A percentile compares a stretch with the other conserved stretches of the same genome.
Conservation (phyloP, 2,113 vertebrate genomes). For the Pristiophorus japonicus region DNA sequence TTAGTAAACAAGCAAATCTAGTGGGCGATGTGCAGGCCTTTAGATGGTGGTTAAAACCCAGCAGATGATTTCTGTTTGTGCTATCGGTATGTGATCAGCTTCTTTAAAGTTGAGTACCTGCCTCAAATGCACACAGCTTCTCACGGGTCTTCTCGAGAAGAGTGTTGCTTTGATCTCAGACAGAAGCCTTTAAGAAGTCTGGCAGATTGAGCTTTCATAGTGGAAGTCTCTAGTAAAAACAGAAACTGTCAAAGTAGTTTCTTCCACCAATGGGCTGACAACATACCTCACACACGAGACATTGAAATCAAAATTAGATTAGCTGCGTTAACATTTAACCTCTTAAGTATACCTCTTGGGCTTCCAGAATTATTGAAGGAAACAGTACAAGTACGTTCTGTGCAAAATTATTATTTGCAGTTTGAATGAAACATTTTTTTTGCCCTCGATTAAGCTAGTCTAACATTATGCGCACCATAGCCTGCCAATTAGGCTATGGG, state of each 20-base stretch:
- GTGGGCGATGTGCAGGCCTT: neutral
- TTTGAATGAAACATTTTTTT: neutral
- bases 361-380: neutral
- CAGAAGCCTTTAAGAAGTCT: slow-evolving; percentile 26
- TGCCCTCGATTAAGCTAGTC: neutral
- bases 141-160: slow-evolving; percentile 12
- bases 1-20: neutral
- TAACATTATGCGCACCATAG: too few species aligned
- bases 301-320: slow-evolving; percentile 39
- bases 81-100: neutral
- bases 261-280: slow-evolving; percentile 26
- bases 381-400: neutral
- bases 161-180: slow-evolving; percentile 38
- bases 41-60: neutral
- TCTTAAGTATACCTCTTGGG: neutral
- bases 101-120: slow-evolving; percentile 8
- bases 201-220: slow-evolving; percentile 24
- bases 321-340: slow-evolving; percentile 30
- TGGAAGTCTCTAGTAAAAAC: neutral
- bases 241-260: neutral
- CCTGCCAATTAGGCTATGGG: neutral
- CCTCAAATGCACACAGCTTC: slow-evolving; percentile 11
- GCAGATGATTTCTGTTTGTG: slow-evolving; percentile 20
- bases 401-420: neutral
- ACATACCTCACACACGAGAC: neutral